These are phyloP conservation scores for Sinocyclocheilus anshuiensis DNA, from an alignment of 2,113 vertebrate genomes.

Conservation along the genomic window DNA sequence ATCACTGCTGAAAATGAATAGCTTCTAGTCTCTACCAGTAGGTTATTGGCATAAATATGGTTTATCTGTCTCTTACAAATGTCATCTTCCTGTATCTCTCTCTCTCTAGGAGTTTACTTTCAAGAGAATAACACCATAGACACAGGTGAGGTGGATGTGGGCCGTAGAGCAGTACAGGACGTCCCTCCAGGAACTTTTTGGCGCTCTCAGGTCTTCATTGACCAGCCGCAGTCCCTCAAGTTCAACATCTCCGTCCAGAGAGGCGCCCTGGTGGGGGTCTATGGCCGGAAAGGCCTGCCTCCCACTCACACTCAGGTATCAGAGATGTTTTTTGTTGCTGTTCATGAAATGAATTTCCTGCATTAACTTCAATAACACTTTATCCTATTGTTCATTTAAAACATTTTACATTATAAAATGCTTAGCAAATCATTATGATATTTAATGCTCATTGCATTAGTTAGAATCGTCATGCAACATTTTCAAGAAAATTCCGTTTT, in stretches of 20 bases:
- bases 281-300: conserved; percentile 95
- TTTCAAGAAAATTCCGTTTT: background rate
- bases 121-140: conserved; percentile 98
- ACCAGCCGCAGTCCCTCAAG: conserved; percentile 96
- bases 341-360: background rate
- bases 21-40: background rate
- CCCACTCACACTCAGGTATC: conserved; percentile 96
- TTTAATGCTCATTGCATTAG: background rate
- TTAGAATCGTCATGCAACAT: background rate
- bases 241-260: conserved; percentile 99
- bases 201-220: conserved; percentile 96
- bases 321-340: background rate
- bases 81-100: background rate
- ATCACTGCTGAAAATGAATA: conserved; percentile 1
- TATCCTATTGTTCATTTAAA: background rate
- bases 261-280: conserved; percentile 94
- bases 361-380: background rate
- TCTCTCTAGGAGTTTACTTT: conserved; percentile 77
- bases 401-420: background rate
- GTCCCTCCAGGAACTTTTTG: conserved; percentile 96
- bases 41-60: background rate
- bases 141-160: conserved; percentile 95
- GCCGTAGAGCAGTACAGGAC: conserved; percentile 87
- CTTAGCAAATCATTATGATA: background rate
- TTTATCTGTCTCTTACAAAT: background rate